Evolutionary conservation across 2,797 vertebrate species (phyloP), one percentile per base, ranked within the genome.

Genomic region (Sebastolobus alascanus): DNA sequence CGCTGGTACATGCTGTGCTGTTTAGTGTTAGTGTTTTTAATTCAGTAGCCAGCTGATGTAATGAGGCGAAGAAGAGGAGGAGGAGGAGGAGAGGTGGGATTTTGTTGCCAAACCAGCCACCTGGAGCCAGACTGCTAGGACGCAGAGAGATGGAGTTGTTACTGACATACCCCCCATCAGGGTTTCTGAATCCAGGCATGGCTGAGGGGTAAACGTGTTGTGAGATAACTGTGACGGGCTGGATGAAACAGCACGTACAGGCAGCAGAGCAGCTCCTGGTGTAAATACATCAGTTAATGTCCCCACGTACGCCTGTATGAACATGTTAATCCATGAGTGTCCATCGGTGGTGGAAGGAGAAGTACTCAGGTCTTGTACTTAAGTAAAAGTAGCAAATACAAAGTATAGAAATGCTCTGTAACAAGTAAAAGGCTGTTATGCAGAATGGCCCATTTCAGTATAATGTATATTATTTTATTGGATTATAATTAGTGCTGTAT

Each of bases 261-360:
- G 64, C 82, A 43, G 67, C 40, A 65, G 40, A 80, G 38, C 37
- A 56, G 83, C 69, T 80, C n/a, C 61, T 82, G 75, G 78, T 86
- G 73, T 83, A 85, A 90, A 89, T 90, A 90, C 73, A 85, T 67
- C 2, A 27, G 64, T 80, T 60, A 89, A 83, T 84, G 84, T 87
- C 75, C 85, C 55, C 83, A 43, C 16, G 38, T 50, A 35, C 12
- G n/a, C 46, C 54, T 78, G 54, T 67, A 46, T 73, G 66, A 65
- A 20, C 50, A 4, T 54, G 22, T 60, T 56, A 78, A 52, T 73
- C 55, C 80, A 78, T 8, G 74, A 77, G 79, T 58, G 77, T 79
- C 63, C 20, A 3, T 4, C 22, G 27, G 5, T 27, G 55, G 64
- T 5, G 43, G 50, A 20, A 52, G 46, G n/a, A 20, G 50, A 20